Conservation (phyloP, 2,113 vertebrate species). For the Rhynchopsitta pachyrhyncha region DNA sequence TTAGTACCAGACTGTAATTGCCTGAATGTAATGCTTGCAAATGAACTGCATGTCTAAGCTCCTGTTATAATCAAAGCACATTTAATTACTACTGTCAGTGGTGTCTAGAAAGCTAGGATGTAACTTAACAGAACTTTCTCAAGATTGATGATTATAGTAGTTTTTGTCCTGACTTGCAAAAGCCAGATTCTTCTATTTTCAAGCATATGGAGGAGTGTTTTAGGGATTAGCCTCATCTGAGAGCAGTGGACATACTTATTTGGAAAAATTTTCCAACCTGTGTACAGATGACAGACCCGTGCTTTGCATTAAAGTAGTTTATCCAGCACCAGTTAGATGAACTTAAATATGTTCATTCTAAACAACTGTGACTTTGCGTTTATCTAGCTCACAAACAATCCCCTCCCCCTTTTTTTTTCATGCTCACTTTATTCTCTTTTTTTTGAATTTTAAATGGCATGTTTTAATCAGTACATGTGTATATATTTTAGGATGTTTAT, state of each 20-base stretch:
- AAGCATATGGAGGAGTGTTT: neutral
- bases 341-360: neutral
- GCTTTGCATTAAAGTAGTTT: neutral
- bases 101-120: neutral
- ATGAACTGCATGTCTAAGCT: neutral
- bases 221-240: neutral
- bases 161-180: neutral
- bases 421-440: neutral
- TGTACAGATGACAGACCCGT: neutral
- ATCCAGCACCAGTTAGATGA: neutral
- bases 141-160: neutral
- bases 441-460: neutral
- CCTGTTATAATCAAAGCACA: neutral
- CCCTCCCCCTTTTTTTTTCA: neutral
- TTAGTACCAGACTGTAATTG: neutral
- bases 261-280: neutral
- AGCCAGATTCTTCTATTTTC: neutral
- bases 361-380: neutral
- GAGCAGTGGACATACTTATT: neutral
- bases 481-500: conserved; percentile 3
- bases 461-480: neutral
- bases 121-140: neutral
- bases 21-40: neutral
- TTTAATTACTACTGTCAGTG: neutral
- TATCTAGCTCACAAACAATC: neutral